phyloP scores from a whole-genome alignment of 1,140 invertebrate species.

The Leptinotarsa defecta region DNA sequence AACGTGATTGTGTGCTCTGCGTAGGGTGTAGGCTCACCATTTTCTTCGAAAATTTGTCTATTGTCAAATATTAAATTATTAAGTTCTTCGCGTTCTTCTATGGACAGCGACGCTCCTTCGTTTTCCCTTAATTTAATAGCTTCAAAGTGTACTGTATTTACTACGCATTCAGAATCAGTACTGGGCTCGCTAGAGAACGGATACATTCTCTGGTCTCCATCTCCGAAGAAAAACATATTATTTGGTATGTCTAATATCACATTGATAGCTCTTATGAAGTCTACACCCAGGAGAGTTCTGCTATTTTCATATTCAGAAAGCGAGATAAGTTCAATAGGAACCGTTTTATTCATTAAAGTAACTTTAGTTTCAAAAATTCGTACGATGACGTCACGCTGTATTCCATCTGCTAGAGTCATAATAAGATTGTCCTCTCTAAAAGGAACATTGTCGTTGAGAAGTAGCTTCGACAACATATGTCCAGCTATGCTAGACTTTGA shows the following conservation, averaged over 20 bases:
- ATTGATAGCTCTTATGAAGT: slow-evolving; percentile 7
- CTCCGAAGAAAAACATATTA: not conserved
- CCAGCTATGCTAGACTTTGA: slow-evolving; percentile 4
- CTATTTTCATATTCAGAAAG: slow-evolving; percentile 3
- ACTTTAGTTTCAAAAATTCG: slow-evolving; percentile 1
- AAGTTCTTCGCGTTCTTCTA: not conserved
- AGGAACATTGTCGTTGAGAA: slow-evolving; percentile 8
- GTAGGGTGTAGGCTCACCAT: slow-evolving; percentile 11
- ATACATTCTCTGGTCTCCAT: not conserved
- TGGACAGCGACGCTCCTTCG: not conserved
- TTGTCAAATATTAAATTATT: slow-evolving; percentile 20
- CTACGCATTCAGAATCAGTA: not conserved
- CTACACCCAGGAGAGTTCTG: not conserved
- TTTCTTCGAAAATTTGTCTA: slow-evolving; percentile 18
- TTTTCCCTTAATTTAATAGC: not conserved
- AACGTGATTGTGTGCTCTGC: slow-evolving; percentile 34
- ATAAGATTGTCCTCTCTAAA: not conserved
- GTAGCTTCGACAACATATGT: not conserved
- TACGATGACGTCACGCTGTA: not conserved
- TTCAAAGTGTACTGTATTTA: not conserved
- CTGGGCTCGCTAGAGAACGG: not conserved
- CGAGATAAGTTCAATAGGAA: not conserved
- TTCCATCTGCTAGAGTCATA: slow-evolving; percentile 12
- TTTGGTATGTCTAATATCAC: slow-evolving; percentile 1
- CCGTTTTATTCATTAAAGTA: not conserved